Evolutionary conservation across 1,140 invertebrate genomes (phyloP).

Genomic region (Nixonia krombeini): DNA sequence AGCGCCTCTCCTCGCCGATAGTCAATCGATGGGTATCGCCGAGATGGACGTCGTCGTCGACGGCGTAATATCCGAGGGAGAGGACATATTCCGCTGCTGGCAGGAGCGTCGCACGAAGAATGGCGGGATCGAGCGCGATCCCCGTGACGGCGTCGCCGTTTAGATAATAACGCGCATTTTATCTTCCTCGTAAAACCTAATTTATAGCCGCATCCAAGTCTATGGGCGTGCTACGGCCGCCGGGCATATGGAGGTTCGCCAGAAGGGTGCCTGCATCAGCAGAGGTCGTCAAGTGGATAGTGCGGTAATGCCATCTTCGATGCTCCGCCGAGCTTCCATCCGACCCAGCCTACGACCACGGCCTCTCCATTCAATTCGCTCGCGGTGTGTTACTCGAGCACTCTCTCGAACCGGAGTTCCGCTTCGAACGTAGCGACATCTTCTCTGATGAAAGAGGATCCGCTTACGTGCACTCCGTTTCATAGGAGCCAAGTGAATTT

Average conservation of each 20-base stretch:
- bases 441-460: too few species aligned
- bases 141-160: slow-evolving; percentile 69
- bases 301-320: slow-evolving; percentile 18
- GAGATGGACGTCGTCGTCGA: slow-evolving; percentile 15
- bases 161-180: slow-evolving; percentile 73
- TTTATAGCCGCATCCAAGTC: slow-evolving; percentile 67
- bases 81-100: slow-evolving; percentile 30
- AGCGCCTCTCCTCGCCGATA: slow-evolving; percentile 3
- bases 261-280: slow-evolving; percentile 42
- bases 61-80: slow-evolving; percentile 9
- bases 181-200: slow-evolving; percentile 72
- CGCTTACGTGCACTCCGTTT: too few species aligned
- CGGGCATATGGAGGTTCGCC: slow-evolving; percentile 40
- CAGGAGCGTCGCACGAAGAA: slow-evolving; percentile 39
- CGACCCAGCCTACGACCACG: too few species aligned
- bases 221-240: slow-evolving; percentile 47
- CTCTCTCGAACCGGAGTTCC: too few species aligned
- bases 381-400: too few species aligned
- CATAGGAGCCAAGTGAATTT: too few species aligned
- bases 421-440: too few species aligned
- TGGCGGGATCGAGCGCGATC: slow-evolving; percentile 55
- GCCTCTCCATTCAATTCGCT: not conserved
- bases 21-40: slow-evolving; percentile 18
- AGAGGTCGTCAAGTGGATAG: slow-evolving; percentile 40
- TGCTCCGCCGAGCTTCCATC: slow-evolving; percentile 1